phyloP scores from a whole-genome alignment of 2,888 invertebrate species.

The Hydropsyche betteni region DNA sequence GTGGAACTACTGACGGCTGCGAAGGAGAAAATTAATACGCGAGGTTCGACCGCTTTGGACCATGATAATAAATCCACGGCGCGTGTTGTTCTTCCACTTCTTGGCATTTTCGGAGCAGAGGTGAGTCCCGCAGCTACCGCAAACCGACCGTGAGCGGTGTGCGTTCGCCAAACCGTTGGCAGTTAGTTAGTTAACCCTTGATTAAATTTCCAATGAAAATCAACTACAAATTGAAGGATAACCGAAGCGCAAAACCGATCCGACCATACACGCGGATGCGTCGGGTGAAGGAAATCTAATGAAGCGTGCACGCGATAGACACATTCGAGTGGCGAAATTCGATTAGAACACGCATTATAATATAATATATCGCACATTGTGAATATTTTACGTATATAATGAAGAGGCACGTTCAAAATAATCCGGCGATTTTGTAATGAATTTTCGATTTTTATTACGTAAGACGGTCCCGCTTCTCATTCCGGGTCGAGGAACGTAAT shows the following conservation, averaged over 20 bases:
- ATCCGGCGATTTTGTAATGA: not conserved
- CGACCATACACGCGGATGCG: constrained; percentile 7
- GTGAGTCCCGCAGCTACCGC: constrained; percentile 13
- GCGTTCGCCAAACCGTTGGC: constrained; percentile 24
- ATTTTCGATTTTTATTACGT: not conserved
- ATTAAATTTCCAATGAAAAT: constrained; percentile 4
- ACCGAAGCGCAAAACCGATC: constrained; percentile 19
- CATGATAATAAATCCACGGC: constrained; percentile 6
- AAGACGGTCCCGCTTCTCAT: not conserved
- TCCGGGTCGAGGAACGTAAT: constrained; percentile 2
- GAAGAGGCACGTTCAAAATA: not conserved
- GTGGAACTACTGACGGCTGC: not conserved
- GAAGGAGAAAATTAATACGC: not conserved
- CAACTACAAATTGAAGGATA: constrained; percentile 17
- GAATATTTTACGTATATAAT: not conserved
- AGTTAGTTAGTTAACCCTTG: constrained; percentile 25
- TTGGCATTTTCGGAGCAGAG: constrained; percentile 14
- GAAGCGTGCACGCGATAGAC: constrained; percentile 16
- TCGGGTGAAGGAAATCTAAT: constrained; percentile 4
- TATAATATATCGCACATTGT: not conserved
- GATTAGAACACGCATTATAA: not conserved
- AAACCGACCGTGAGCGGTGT: constrained; percentile 15
- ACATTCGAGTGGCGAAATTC: not conserved
- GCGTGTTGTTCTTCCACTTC: constrained; percentile 21
- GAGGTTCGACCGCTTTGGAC: constrained; percentile 4